Evolutionary conservation across 2,888 invertebrate genomes (phyloP), one percentile per base, ranked within the genome.

Genomic region (Plagodis pulveraria): DNA sequence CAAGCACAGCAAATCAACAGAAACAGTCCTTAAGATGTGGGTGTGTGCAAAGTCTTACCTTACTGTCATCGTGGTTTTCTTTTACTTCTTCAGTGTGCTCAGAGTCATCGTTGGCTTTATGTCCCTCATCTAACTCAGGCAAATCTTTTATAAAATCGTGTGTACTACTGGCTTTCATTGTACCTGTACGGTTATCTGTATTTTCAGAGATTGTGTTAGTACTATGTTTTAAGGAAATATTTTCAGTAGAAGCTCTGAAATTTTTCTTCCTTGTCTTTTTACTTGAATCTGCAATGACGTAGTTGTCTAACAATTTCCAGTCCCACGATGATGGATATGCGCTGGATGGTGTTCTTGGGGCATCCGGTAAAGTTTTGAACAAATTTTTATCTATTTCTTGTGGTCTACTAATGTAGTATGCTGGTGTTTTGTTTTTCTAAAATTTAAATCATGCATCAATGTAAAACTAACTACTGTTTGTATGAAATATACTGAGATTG

Each of bases 391-490:
- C 97, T 63, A 98, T 93, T 81, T 98, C 98, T 65, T 95, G 94
- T 12, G 95, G 94, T 74, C 96, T 94, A 69, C 94, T 96, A 77
- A 95, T 94, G 81, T 98, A 98, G 83, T 96, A 96, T 8, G 94
- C 95, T 1, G 98, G 95, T 2, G 96, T 95, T 91, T 96, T 96
- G 85, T 96, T 96, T 94, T 95, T 97, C 97, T 98, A 91, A 63
- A 93, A 91, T 59, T 64, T 44, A 65, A 50, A 50, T 42, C 45
- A 38, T 54, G 46, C 54, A 46, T 50, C 12, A 44, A 9, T 5
- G 43, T 11, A 32, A 8, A 36, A 46, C 6, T 45, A 43, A 22
- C 11, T 11, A 43, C 36, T 46, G 0, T n/a, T n/a, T 41, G 6
- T 38, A 38, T 6, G 38, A 9, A 6, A 8, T 6, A 9, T 38